Base-by-base conservation (phyloP, 2,113 vertebrate genomes). In the Brachyhypopomus occidentalis region DNA sequence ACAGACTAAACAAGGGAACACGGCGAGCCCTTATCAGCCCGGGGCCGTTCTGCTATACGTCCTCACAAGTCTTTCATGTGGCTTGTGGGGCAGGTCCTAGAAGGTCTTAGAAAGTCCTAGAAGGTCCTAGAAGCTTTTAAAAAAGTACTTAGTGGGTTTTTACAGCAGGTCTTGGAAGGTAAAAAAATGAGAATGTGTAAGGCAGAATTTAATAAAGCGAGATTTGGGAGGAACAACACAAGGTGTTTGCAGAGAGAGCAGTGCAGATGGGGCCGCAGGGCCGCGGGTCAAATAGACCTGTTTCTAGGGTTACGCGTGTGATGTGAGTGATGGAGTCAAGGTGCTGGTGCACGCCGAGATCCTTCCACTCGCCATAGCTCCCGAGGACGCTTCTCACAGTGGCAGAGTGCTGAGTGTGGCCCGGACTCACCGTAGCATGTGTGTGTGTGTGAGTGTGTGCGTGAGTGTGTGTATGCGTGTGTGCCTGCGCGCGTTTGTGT, bases 221-320 rank as follows among this genome's bases (percentile, higher is more conserved):
- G 89, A 88, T 73, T 87, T 85, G 86, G 81, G 85, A 90, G 86
- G 72, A 89, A 86, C 79, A 86, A 82, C 84, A 45, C 20, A 48
- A 58, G 56, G 77, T 85, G 86, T 86, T 90, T 89, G 73, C 82
- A 88, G 88, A 90, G 85, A 89, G 91, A 89, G 87, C 86, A 87
- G 80, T 75, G 75, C 87, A 85, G 83, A 80, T 63, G 84, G 81
- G 75, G 84, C 62, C 62, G 0, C 6, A 27, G 25, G 6, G 36
- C 36, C 36, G 3, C 3, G 36, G 36, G 36, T 79, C 83, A 85
- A 88, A 84, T 77, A 75, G 78, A 72, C 76, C 41, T 52, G 83
- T 86, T 79, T 83, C 70, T 71, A 63, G 78, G 83, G 85, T 89
- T 78, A 60, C 83, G 62, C 27, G 79, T 88, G 86, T 88, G 89